Base-by-base conservation (phyloP, 1,140 invertebrate genomes). In the Parapsyche elsis region DNA sequence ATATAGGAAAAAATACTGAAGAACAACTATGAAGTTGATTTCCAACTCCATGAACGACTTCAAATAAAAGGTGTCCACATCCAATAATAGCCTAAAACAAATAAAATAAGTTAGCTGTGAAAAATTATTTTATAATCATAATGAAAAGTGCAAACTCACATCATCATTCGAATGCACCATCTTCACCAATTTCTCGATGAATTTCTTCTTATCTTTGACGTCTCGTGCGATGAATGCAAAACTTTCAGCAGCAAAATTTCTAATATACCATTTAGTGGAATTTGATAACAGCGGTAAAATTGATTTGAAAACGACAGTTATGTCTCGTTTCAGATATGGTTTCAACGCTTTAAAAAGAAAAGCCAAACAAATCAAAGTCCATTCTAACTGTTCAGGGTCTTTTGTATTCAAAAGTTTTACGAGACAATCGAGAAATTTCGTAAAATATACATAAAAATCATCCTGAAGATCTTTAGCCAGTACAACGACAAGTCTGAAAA, bases 201-300 rank as follows among this genome's bases (percentile, higher is more conserved):
- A 94, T 19, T 91, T 91, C 9, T 92, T 90, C 83, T 94, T 94
- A 83, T 97, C 94, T 83, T 91, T 93, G 46, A 96, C 92, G 91
- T 98, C 97, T 81, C 96, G 89, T 7, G 96, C 94, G 0, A 98
- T 93, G 90, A 96, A 98, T 12, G 96, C 93, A 90, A 98, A 98
- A 89, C 95, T 95, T 88, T 98, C 96, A 0, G 95, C 95, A n/a
- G 96, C 96, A 91, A 98, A 98, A 86, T 94, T 94, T 81, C 94
- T 93, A n/a, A 98, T 93, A 85, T 97, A 96, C 73, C 92, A 90
- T 75, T 94, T 94, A 81, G 92, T 90, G 4, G 89, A 88, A 64
- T 93, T 92, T 81, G 92, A 92, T 5, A 98, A 85, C 0, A 98
- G 85, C 0, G 95, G 94, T 21, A 95, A 86, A 49, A 97, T 92